Percentiles rank a stretch among this genome's conserved stretches.
These are phyloP conservation scores for Plumapathes pennacea DNA, from an alignment of 92 coral and sea anemone genomes.

Conservation along the genomic window DNA sequence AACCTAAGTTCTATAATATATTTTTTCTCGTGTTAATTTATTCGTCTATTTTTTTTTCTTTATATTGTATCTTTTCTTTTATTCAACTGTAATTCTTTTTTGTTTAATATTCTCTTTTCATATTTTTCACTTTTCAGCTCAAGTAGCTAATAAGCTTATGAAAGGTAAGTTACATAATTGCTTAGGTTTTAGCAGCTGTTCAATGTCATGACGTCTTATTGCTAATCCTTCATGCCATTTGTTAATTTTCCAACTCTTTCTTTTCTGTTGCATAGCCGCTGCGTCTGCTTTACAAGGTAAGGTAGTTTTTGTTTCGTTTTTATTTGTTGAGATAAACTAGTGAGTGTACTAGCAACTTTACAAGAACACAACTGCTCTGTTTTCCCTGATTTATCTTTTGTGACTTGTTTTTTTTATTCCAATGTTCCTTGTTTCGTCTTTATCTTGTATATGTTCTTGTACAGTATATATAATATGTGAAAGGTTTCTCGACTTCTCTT, in stretches of 20 bases:
- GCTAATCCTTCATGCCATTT: not conserved
- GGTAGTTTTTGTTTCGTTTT: not conserved
- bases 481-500: no score
- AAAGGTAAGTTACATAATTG: conserved; percentile 56
- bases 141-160: conserved; percentile 93
- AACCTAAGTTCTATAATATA: no score
- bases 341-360: not conserved
- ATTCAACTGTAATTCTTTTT: not conserved
- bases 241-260: not conserved
- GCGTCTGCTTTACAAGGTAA: conserved; percentile 94
- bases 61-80: no score
- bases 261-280: conserved; percentile 63
- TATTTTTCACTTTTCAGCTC: conserved; percentile 42
- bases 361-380: no score
- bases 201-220: not conserved
- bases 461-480: not conserved
- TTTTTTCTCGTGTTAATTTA: not conserved
- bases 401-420: not conserved
- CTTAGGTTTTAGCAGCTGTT: not conserved
- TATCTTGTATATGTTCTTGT: not conserved
- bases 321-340: not conserved
- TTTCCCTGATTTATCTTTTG: no score
- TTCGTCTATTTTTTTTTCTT: not conserved
- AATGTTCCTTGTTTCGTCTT: not conserved
- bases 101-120: not conserved